These are phyloP conservation scores for Cliona cf. orientalis DNA, from an alignment of 37 sponge, comb jelly and placozoan genomes.

Conservation along the genomic window DNA sequence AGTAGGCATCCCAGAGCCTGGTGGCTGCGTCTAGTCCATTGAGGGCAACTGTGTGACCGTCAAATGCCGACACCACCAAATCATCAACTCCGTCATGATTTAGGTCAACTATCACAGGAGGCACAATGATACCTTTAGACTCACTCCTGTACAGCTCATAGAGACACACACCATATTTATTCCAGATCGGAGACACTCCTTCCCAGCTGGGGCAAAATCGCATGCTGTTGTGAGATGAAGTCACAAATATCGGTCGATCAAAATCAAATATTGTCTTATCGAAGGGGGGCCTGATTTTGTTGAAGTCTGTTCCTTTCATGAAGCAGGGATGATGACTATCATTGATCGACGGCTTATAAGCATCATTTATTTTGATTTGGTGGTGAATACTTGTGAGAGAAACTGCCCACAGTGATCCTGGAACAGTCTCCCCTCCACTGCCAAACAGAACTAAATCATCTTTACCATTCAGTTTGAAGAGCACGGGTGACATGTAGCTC, in stretches of 20 bases:
- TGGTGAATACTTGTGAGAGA: background rate
- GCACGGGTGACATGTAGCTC: conserved; percentile 80
- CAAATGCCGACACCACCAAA: conserved; percentile 56
- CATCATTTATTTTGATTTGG: background rate
- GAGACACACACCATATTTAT: conserved; percentile 54
- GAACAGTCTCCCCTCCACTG: conserved; percentile 83
- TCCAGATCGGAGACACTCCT: conserved; percentile 26
- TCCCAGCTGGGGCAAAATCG: background rate
- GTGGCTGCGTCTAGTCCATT: conserved; percentile 40
- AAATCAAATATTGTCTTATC: conserved; percentile 7
- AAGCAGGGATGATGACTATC: conserved; percentile 12
- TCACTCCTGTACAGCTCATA: conserved; percentile 40
- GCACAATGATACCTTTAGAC: conserved; percentile 69
- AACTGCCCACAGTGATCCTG: conserved; percentile 81
- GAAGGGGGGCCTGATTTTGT: conserved; percentile 7
- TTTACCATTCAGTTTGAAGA: background rate
- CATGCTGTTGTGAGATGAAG: background rate
- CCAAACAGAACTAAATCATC: conserved; percentile 75
- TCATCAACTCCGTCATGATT: conserved; percentile 59
- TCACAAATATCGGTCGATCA: background rate
- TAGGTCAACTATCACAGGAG: conserved; percentile 79
- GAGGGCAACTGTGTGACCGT: conserved; percentile 43
- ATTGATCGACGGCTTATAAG: background rate
- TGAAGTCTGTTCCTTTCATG: background rate
- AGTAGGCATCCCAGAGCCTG: conserved; percentile 57